Percentiles rank a stretch among this genome's conserved stretches.
Evolutionary conservation across 2,888 invertebrate species (phyloP).

Genomic region (Eristalis pertinax): DNA sequence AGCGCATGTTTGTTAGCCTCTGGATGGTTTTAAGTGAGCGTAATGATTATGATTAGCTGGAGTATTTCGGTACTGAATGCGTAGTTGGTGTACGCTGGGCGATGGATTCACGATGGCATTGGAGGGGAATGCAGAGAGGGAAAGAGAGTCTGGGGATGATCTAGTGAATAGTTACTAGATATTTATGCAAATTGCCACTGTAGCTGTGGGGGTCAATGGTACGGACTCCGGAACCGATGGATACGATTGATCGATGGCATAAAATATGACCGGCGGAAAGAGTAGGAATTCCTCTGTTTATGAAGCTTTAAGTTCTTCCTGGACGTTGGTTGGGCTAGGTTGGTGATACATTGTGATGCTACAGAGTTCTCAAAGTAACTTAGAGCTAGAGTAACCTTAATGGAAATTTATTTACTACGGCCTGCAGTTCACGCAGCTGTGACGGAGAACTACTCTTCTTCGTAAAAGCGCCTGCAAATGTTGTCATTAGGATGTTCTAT

Average conservation of each 20-base stretch:
- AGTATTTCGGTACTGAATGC: slow-evolving; percentile 69
- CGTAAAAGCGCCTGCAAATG: too few relatives aligned
- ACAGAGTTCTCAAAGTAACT: too few relatives aligned
- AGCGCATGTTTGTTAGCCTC: slow-evolving; percentile 17
- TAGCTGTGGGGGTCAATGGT: slow-evolving; percentile 64
- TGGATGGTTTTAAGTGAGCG: slow-evolving; percentile 67
- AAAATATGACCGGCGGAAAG: slow-evolving; percentile 52
- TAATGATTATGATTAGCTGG: slow-evolving; percentile 70
- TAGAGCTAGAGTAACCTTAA: too few relatives aligned
- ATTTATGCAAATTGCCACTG: slow-evolving; percentile 71
- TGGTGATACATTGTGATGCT: too few relatives aligned
- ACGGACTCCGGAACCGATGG: slow-evolving; percentile 49
- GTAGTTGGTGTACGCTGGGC: slow-evolving; percentile 28
- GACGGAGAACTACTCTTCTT: too few relatives aligned
- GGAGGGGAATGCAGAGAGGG: background rate
- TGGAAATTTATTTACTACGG: too few relatives aligned
- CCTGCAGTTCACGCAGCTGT: too few relatives aligned
- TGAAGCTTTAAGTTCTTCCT: background rate
- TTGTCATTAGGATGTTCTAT: too few relatives aligned
- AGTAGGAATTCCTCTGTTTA: background rate
- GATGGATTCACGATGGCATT: background rate
- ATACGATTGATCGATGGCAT: slow-evolving; percentile 66
- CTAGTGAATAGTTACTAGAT: slow-evolving; percentile 46
- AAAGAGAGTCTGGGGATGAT: slow-evolving; percentile 28
- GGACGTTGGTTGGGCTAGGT: background rate